phyloP scores from a whole-genome alignment of 2,797 vertebrate genomes.

The Platyrinchus mystaceus region DNA sequence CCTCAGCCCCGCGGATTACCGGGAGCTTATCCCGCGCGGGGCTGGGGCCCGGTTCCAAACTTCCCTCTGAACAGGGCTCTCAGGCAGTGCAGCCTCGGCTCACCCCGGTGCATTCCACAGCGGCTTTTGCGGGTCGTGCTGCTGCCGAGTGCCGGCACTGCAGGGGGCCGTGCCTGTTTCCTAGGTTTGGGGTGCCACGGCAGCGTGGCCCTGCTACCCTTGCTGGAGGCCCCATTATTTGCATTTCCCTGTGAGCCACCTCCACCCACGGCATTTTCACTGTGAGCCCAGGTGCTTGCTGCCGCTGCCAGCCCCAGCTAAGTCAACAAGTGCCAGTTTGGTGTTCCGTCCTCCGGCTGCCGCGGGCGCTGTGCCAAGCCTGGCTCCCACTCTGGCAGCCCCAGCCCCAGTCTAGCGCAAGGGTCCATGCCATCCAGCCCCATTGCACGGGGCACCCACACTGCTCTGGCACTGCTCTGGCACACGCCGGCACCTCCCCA shows the following conservation, averaged over 20 bases:
- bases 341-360: neutral
- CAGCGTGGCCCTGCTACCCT: rapidly evolving
- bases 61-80: neutral
- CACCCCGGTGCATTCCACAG: constrained; percentile 40
- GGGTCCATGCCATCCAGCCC: rapidly evolving
- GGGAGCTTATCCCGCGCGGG: constrained; percentile 1
- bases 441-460: rapidly evolving
- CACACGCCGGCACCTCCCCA: rapidly evolving
- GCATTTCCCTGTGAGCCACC: neutral
- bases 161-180: neutral
- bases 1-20: neutral
- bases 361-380: neutral
- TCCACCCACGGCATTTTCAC: neutral
- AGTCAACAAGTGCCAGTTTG: neutral
- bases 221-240: neutral
- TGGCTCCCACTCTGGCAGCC: rapidly evolving
- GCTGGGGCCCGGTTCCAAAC: neutral
- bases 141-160: rapidly evolving
- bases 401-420: rapidly evolving
- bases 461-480: rapidly evolving
- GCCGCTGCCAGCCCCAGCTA: neutral
- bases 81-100: constrained; percentile 5
- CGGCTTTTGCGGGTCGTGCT: neutral
- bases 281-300: rapidly evolving
- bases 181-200: rapidly evolving